Conservation (phyloP, 2,113 vertebrate species). For the Thamnophis sirtalis region DNA sequence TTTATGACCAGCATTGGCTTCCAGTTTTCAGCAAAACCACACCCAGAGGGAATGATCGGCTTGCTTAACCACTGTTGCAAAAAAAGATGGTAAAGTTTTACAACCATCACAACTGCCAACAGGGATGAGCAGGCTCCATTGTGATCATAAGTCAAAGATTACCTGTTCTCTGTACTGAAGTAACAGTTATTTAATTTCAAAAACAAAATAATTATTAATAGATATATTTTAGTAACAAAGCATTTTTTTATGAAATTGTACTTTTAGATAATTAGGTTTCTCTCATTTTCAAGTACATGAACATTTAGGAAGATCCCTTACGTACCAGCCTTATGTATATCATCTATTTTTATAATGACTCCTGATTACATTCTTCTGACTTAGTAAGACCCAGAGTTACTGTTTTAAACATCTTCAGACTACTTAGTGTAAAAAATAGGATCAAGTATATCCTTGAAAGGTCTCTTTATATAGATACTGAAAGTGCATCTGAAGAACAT, state of each 20-base stretch:
- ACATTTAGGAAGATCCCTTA: background rate
- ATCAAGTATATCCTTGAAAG: background rate
- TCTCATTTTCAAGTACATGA: background rate
- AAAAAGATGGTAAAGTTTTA: background rate
- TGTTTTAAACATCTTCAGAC: background rate
- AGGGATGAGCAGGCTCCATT: background rate
- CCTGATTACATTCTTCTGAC: background rate
- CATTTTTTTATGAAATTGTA: background rate
- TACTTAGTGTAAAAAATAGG: background rate
- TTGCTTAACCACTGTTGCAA: background rate
- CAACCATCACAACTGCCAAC: background rate
- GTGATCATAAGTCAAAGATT: background rate
- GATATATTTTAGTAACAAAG: background rate
- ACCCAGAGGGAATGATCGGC: background rate
- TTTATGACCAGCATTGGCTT: background rate
- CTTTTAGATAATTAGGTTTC: background rate
- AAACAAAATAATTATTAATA: background rate
- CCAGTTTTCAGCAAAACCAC: background rate
- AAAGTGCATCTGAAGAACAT: background rate
- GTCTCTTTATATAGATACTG: background rate
- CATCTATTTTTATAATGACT: background rate
- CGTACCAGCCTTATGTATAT: background rate
- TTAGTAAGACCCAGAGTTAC: background rate
- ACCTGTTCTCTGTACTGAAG: background rate
- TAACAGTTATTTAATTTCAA: background rate